Evolutionary conservation across 2,113 vertebrate species (phyloP).

Genomic region (Cyrtonyx montezumae): DNA sequence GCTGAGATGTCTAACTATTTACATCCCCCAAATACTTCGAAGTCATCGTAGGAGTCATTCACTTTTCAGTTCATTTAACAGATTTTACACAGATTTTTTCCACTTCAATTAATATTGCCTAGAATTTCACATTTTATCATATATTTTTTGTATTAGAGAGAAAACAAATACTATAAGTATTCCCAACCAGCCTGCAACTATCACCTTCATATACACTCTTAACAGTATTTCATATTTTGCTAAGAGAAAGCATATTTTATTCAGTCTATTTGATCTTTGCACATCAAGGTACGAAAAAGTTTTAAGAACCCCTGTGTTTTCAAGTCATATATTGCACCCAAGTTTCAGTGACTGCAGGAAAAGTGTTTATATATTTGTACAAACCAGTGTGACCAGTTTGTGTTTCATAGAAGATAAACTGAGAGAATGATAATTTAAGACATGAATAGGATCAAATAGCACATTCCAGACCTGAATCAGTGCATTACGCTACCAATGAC

Average conservation of each 20-base stretch:
- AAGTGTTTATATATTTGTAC: background rate
- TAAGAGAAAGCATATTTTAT: background rate
- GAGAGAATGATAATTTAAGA: background rate
- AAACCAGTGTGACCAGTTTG: background rate
- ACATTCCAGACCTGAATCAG: background rate
- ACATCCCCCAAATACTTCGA: background rate
- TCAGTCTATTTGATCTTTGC: background rate
- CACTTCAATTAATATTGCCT: constrained; percentile 29
- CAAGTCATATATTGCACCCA: background rate
- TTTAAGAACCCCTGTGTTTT: background rate
- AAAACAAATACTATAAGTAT: constrained; percentile 19
- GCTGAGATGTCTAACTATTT: background rate
- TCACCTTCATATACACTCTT: background rate
- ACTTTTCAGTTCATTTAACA: constrained; percentile 19
- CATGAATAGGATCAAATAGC: background rate
- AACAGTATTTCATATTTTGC: background rate
- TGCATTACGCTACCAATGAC: background rate
- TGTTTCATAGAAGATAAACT: background rate
- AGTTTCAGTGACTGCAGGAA: background rate
- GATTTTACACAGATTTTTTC: constrained; percentile 9
- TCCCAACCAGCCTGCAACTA: background rate
- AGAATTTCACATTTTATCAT: background rate
- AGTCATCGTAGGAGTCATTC: background rate
- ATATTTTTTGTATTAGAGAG: background rate
- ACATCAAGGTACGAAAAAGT: background rate